Evolutionary conservation across 1,140 invertebrate species (phyloP), one percentile per base, ranked within the genome.

Genomic region (Zaprionus nigranus): DNA sequence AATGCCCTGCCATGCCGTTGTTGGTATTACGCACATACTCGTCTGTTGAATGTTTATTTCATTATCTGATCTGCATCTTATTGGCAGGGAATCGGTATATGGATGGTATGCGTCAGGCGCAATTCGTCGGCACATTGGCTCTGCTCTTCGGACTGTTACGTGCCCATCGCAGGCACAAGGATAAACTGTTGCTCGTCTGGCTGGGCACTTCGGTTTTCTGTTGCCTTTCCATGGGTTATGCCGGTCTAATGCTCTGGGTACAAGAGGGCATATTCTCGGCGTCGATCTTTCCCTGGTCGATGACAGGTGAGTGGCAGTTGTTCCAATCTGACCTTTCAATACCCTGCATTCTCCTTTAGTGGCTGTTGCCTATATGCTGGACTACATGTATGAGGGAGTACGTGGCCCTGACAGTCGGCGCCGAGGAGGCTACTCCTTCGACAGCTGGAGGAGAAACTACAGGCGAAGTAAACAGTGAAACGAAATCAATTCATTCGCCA

Each of bases 161-260:
- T 12, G 72, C 72, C 2, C 72, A 75, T 36, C 9, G 30, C 6
- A 26, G 22, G 66, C 66, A 75, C 12, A 58, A 51, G 20, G 17
- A 28, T 40, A 75, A 63, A 5, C 38, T 69, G 17, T 12, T 63
- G 20, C 59, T 75, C 0, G 20, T 49, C 11, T 74, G 71, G 71
- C 38, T 74, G 30, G 20, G 36, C 5, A 36, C 56, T 5, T 57
- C 71, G 0, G 9, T 30, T 0, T 26, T 30, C 34, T 70, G 51
- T 12, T 28, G 34, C 9, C 12, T 63, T 2, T 24, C 24, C 2
- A 22, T 63, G 30, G 17, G 57, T 3, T 51, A 40, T 36, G 58
- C 53, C 3, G 72, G 66, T 6, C 28, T 56, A 7, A 28, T 3
- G 66, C 5, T 57, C 15, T 26, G 38, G 22, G 0, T 13, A 5